These are phyloP conservation scores for Hoplias malabaricus DNA, from an alignment of 2,113 vertebrate species.

Conservation along the genomic window DNA sequence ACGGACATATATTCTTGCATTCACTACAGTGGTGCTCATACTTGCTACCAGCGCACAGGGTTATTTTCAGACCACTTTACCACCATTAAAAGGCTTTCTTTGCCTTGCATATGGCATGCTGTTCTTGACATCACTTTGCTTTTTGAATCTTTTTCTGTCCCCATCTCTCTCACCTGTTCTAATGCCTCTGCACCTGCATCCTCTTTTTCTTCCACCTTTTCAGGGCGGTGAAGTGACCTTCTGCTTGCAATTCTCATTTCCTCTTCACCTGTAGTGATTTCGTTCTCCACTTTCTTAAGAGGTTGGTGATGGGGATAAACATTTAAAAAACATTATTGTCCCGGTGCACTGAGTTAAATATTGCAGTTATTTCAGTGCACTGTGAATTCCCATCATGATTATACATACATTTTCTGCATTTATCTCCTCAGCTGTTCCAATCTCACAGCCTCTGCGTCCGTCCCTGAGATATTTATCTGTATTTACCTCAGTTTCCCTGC, in stretches of 20 bases:
- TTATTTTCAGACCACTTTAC: constrained; percentile 42
- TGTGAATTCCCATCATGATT: neutral
- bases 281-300: neutral
- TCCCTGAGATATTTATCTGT: constrained; percentile 5
- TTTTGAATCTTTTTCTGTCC: constrained; percentile 4
- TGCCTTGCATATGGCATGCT: neutral
- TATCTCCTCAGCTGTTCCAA: neutral
- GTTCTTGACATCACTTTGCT: constrained; percentile 26
- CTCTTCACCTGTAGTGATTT: neutral
- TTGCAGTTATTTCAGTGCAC: neutral
- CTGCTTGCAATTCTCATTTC: neutral
- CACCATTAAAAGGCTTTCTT: constrained; percentile 3
- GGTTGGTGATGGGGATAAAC: neutral
- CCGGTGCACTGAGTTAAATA: neutral
- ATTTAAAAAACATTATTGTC: too few relatives aligned
- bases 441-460: neutral
- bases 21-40: constrained; percentile 31
- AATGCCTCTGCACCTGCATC: constrained; percentile 1
- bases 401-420: neutral
- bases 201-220: neutral
- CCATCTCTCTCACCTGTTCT: constrained; percentile 12
- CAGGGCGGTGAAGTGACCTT: constrained; percentile 20
- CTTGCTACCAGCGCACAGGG: neutral
- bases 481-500: constrained; percentile 10
- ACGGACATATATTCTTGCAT: neutral